Base-by-base conservation (phyloP, 2,113 vertebrate species). In the Vireo altiloquus region DNA sequence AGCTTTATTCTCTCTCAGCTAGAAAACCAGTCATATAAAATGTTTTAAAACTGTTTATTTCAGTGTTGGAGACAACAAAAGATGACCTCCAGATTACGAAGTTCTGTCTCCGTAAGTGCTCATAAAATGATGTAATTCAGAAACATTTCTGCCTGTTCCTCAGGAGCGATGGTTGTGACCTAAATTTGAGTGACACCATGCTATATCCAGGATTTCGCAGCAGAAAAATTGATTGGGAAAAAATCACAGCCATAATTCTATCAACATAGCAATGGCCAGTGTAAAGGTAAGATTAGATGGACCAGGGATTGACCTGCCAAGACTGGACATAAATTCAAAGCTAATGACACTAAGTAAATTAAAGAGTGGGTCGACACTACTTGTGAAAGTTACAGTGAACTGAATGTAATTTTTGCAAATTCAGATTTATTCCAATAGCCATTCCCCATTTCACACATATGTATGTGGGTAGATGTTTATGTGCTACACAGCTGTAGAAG, bases 401-500 rank as follows among this genome's bases (percentile, higher is more conserved):
- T 77, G 35, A 54, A 52, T 23, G 5, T 37, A 56, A 6, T n/a
- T 68, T 53, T 59, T 71, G 25, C 21, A 71, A 70, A 75, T 60
- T 56, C 44, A 68, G 11, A 49, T 28, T 64, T 78, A 23, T 60
- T 76, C 76, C 56, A n/a, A 11, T 24, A 70, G 12, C 47, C 44
- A 15, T 60, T 63, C 35, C 9, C 27, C 37, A n/a, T 15, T 3
- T 49, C 14, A 42, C 3, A 2, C 23, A 23, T 21, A 16, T 0
- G 0, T 27, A n/a, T 8, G 0, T 7, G 20, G 20, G 6, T 15
- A 33, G 24, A 44, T 5, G 0, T n/a, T 64, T 78, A 28, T 21
- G 4, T 49, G 18, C 72, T 57, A 53, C 15, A 5, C 10, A 52
- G 44, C 39, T 56, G 23, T 4, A 28, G 77, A 66, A 53, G 12